Evolutionary conservation across 2,113 vertebrate species (phyloP).

Genomic region (Cochlearius cochlearius): DNA sequence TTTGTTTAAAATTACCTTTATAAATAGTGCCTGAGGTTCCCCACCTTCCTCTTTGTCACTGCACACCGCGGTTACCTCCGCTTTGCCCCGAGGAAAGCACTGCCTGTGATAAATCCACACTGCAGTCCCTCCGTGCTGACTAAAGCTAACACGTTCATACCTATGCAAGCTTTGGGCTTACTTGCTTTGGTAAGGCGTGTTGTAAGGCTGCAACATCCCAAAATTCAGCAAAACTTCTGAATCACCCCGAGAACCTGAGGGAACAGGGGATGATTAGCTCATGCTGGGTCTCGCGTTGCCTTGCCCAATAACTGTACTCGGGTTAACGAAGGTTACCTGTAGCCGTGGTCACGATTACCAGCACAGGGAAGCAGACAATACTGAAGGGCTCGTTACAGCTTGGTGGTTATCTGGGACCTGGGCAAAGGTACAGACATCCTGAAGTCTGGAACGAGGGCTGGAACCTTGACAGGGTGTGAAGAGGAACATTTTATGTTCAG

Average conservation of each 20-base stretch:
- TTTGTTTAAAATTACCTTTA: neutral
- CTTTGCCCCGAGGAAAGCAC: neutral
- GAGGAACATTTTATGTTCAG: neutral
- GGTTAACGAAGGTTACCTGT: neutral
- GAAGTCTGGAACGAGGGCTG: neutral
- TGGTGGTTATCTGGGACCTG: neutral
- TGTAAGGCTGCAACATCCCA: neutral
- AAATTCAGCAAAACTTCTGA: neutral
- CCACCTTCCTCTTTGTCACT: no score
- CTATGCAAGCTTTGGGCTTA: accelerated
- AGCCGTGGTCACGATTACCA: neutral
- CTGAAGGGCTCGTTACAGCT: neutral
- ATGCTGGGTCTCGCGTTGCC: no score
- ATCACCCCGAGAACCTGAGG: neutral
- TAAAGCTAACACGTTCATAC: accelerated
- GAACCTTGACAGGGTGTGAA: neutral
- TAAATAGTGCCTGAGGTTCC: neutral
- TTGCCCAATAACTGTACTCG: neutral
- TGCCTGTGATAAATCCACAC: neutral
- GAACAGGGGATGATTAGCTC: accelerated
- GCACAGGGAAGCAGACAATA: neutral
- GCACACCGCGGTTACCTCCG: neutral
- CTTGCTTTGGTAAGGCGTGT: neutral
- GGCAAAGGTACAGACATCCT: neutral
- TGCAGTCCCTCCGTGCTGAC: neutral